Evolutionary conservation across 2,797 vertebrate species (phyloP).

Genomic region (Scleropages formosus): DNA sequence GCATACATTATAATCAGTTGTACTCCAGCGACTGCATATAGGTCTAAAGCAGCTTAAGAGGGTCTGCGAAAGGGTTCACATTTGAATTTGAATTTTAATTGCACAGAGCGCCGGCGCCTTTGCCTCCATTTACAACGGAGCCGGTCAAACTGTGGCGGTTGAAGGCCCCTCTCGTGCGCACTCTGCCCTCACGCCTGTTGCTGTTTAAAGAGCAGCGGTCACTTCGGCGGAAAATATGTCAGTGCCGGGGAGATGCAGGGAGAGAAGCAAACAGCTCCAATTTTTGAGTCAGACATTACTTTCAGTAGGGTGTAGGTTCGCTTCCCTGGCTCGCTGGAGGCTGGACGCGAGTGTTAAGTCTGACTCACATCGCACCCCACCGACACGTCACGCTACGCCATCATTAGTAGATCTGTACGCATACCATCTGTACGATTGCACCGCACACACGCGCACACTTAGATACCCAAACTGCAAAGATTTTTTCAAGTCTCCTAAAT

Average conservation of each 20-base stretch:
- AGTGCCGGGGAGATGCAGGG: neutral
- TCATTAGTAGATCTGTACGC: too few species aligned
- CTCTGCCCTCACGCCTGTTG: too few species aligned
- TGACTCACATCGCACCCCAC: too few species aligned
- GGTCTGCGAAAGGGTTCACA: too few species aligned
- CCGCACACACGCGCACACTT: too few species aligned
- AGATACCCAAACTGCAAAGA: too few species aligned
- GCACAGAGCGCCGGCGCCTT: neutral
- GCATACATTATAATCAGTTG: neutral
- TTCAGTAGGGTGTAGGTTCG: neutral
- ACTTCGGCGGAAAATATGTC: neutral
- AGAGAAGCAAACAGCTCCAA: neutral
- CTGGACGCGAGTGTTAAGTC: too few species aligned
- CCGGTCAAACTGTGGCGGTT: neutral
- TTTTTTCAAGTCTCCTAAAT: too few species aligned
- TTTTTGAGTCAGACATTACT: conserved; percentile 4
- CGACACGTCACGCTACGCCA: too few species aligned
- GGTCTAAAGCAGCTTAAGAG: neutral
- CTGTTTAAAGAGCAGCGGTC: neutral
- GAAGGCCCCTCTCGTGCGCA: neutral
- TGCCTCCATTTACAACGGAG: neutral
- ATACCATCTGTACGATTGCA: too few species aligned
- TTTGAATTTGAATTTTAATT: neutral
- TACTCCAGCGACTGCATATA: neutral
- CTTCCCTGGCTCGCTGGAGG: too few species aligned